Conservation (phyloP, 2,113 vertebrate species). For the Hippoglossus stenolepis region DNA sequence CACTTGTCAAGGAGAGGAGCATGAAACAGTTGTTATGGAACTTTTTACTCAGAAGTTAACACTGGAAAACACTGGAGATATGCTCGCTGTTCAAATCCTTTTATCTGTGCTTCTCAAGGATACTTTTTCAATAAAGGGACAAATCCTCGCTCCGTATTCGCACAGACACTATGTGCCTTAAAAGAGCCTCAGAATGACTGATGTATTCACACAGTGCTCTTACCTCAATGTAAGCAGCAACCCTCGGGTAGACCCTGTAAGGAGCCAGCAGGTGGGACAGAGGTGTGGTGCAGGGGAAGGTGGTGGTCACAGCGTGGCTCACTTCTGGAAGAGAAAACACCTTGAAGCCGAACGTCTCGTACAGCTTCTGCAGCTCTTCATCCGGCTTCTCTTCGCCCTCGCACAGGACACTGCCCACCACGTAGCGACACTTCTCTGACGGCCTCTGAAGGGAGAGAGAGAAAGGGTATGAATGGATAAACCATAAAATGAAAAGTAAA, state of each 20-base stretch:
- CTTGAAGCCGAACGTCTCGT: conserved; percentile 93
- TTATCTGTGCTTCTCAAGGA: background rate
- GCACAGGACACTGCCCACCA: conserved; percentile 91
- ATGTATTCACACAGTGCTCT: background rate
- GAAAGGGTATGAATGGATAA: background rate
- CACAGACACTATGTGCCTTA: background rate
- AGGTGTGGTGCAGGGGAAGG: conserved; percentile 88
- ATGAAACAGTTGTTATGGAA: background rate
- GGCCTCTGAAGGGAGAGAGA: conserved; percentile 78
- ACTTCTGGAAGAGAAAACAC: conserved; percentile 93
- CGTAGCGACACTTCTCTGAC: conserved; percentile 89
- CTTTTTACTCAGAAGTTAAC: too few species aligned
- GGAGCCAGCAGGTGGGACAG: conserved; percentile 90
- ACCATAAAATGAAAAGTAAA: background rate
- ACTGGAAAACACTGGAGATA: background rate
- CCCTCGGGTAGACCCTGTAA: conserved; percentile 88
- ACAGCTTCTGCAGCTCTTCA: conserved; percentile 87
- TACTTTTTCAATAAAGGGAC: background rate
- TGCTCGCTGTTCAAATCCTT: too few species aligned
- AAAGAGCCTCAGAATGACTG: background rate
- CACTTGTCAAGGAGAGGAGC: background rate
- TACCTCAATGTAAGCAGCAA: conserved; percentile 93
- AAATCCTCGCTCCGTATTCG: background rate
- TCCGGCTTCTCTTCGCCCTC: conserved; percentile 89
- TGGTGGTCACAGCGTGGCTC: conserved; percentile 91